Evolutionary conservation across 2,888 invertebrate species (phyloP).

Genomic region (Oxystoma pomonae): DNA sequence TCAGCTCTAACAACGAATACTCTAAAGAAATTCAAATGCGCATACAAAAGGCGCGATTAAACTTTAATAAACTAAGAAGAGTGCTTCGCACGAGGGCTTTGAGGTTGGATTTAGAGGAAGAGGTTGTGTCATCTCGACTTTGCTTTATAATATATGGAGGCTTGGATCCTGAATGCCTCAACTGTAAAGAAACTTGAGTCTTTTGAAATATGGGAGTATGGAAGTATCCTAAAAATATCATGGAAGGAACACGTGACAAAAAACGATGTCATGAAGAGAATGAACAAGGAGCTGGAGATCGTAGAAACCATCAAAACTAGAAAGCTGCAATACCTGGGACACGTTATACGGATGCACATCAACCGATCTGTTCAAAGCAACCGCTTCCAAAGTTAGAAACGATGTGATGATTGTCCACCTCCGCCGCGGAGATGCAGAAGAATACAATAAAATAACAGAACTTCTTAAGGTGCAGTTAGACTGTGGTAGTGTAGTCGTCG

Average conservation of each 20-base stretch:
- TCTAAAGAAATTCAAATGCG: too few relatives aligned
- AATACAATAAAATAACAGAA: too few relatives aligned
- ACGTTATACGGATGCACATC: background rate
- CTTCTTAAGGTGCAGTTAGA: too few relatives aligned
- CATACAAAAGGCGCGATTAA: too few relatives aligned
- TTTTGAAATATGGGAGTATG: background rate
- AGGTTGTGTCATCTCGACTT: too few relatives aligned
- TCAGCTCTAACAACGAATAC: too few relatives aligned
- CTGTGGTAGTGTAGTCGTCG: too few relatives aligned
- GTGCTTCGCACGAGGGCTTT: too few relatives aligned
- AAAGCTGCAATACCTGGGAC: too few relatives aligned
- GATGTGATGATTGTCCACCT: background rate
- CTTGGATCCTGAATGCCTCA: background rate
- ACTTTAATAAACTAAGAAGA: too few relatives aligned
- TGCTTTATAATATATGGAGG: background rate
- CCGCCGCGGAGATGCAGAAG: slow-evolving; percentile 15
- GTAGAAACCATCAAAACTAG: background rate
- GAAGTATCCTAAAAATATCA: background rate
- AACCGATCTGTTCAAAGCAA: background rate
- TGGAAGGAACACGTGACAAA: background rate
- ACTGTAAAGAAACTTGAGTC: background rate
- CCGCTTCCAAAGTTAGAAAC: background rate
- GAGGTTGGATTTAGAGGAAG: too few relatives aligned
- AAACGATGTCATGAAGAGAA: background rate
- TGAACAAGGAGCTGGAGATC: background rate